Percentiles rank a stretch among this genome's conserved stretches.
Conservation (phyloP, 2,797 vertebrate genomes). For the Acipenser ruthenus region DNA sequence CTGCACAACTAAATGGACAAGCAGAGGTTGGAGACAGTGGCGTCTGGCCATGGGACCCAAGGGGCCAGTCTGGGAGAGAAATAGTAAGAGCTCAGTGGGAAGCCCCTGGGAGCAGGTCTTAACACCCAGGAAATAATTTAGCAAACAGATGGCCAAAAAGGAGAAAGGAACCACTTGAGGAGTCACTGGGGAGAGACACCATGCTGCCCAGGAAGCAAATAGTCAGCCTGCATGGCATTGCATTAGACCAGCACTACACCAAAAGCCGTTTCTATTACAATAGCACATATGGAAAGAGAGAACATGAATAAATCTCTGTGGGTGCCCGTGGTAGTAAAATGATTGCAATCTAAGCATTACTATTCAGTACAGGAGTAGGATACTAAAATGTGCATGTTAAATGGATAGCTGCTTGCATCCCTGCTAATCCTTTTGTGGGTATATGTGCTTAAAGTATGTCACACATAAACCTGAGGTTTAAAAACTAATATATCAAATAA, state of each 20-base stretch:
- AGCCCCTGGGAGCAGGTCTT: conserved; percentile 53
- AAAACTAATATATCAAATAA: too few relatives aligned
- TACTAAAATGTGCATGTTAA: too few relatives aligned
- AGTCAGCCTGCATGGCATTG: not conserved
- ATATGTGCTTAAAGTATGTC: too few relatives aligned
- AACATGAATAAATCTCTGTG: too few relatives aligned
- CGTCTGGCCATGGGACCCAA: conserved; percentile 48
- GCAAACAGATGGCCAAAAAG: conserved; percentile 61
- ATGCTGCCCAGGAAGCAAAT: conserved; percentile 36
- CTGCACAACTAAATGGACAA: conserved; percentile 10
- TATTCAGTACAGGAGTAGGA: too few relatives aligned
- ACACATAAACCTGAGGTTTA: too few relatives aligned
- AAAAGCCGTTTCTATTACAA: not conserved
- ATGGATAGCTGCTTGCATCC: too few relatives aligned
- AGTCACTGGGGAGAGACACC: conserved; percentile 43
- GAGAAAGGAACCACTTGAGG: not conserved
- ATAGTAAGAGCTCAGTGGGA: conserved; percentile 52
- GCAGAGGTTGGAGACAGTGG: conserved; percentile 33
- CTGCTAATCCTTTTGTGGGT: too few relatives aligned
- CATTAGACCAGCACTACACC: not conserved
- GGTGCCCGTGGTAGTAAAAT: too few relatives aligned
- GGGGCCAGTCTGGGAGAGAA: conserved; percentile 54
- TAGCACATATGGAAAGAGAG: too few relatives aligned
- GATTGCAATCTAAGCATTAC: too few relatives aligned
- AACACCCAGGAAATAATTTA: conserved; percentile 70